These are phyloP conservation scores for Diaperis boleti DNA, from an alignment of 2,888 invertebrate genomes.

Conservation along the genomic window DNA sequence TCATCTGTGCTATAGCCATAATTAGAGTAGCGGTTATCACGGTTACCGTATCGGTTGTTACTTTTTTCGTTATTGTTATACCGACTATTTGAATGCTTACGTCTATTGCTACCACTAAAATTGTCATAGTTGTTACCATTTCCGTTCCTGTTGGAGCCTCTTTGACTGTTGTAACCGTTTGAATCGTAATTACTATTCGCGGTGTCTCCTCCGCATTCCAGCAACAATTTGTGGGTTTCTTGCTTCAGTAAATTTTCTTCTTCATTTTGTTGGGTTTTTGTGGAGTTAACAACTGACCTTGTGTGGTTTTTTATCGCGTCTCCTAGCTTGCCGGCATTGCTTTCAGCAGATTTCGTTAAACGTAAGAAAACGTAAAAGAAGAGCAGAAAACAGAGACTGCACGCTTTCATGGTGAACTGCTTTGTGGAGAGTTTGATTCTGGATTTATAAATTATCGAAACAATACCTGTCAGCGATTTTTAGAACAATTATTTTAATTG, in stretches of 20 bases:
- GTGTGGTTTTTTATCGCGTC: constrained; percentile 49
- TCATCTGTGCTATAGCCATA: constrained; percentile 4
- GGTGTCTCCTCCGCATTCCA: constrained; percentile 55
- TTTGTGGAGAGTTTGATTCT: not conserved
- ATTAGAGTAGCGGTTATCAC: constrained; percentile 18
- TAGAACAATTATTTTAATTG: constrained; percentile 22
- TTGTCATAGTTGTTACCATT: constrained; percentile 26
- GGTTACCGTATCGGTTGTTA: constrained; percentile 36
- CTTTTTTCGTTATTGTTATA: constrained; percentile 24
- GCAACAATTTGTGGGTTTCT: constrained; percentile 55
- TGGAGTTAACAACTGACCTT: constrained; percentile 35
- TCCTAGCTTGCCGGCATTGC: constrained; percentile 43
- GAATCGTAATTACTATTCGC: constrained; percentile 37
- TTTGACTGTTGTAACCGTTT: constrained; percentile 14
- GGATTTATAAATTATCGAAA: constrained; percentile 35
- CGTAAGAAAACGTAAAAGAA: not conserved
- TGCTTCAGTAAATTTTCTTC: constrained; percentile 50
- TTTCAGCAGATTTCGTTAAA: constrained; percentile 7
- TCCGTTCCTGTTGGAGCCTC: constrained; percentile 2
- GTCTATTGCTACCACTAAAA: constrained; percentile 20
- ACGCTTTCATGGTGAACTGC: constrained; percentile 17
- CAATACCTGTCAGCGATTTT: constrained; percentile 33
- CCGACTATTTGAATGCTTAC: constrained; percentile 7
- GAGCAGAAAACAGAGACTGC: constrained; percentile 3
- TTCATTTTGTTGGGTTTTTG: constrained; percentile 40